Evolutionary conservation across 2,888 invertebrate genomes (phyloP), one percentile per base, ranked within the genome.

Genomic region (Philopedon plagiatum): DNA sequence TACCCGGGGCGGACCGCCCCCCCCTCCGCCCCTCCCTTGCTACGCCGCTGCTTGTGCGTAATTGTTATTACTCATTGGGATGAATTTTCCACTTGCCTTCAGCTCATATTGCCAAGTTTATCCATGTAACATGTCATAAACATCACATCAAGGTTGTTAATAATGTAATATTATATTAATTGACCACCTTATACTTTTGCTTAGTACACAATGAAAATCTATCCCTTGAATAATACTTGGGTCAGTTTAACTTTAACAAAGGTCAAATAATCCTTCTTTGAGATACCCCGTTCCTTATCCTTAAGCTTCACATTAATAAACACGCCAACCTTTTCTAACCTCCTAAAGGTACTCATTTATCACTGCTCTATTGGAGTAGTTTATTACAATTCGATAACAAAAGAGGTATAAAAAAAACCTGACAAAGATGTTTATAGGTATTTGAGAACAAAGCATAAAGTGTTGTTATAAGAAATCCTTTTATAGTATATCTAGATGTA

Each of bases 341-440:
- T 39, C 61, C 41, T 44, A 44, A 61, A 44, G 29, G 29, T 44
- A 32, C n/a, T 44, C 61, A 46, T 61, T 61, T 61, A 44, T 61
- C 61, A 44, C 44, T 15, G 44, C 61, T 26, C 9, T 61, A 41
- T 29, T 9, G 44, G 61, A 11, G 23, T 13, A 49, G 26, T 49
- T 26, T 49, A 26, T 49, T 13, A 49, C 49, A 13, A 13, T 49
- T 49, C 26, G 26, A 23, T 26, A 39, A 39, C 39, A 39, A 39
- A 39, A 49, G 23, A 49, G 15, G 18, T 41, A 18, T 15, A 41
- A 1, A 5, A 18, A 15, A 37, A 32, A 61, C 61, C 61, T 29
- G 26, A 61, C 13, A 60, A 57, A 13, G 49, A 19, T 26, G 18
- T 44, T 19, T 44, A 44, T 39, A 39, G 39, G 15, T 39, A 39